phyloP scores from a whole-genome alignment of 1,140 invertebrate genomes.

The Agraylea sexmaculata region DNA sequence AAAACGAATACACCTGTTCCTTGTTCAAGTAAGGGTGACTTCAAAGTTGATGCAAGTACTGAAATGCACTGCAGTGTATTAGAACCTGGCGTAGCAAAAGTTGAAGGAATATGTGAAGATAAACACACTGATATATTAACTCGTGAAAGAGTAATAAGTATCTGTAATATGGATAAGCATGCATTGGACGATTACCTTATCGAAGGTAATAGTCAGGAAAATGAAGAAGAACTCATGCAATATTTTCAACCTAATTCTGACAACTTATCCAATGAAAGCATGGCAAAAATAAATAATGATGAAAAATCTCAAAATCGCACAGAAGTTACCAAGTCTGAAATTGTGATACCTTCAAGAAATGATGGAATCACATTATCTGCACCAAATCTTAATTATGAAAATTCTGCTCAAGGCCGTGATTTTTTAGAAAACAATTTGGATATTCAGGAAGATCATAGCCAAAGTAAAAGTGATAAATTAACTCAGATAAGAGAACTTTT shows the following conservation, averaged over 20 bases:
- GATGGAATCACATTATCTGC: too few relatives aligned
- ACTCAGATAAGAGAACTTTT: constrained; percentile 59
- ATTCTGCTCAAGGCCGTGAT: constrained; percentile 20
- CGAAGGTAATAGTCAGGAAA: constrained; percentile 64
- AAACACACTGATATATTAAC: constrained; percentile 38
- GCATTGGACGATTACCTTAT: constrained; percentile 66
- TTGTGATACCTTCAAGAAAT: too few relatives aligned
- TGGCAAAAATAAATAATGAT: background rate
- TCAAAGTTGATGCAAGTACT: too few relatives aligned
- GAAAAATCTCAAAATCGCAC: too few relatives aligned
- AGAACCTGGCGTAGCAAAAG: constrained; percentile 33
- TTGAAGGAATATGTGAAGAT: constrained; percentile 36
- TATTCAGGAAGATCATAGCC: constrained; percentile 34
- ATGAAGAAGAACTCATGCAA: constrained; percentile 65
- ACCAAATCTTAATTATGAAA: too few relatives aligned
- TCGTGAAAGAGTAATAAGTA: constrained; percentile 51
- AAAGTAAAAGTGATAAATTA: constrained; percentile 48
- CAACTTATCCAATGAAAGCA: constrained; percentile 18
- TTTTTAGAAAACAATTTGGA: constrained; percentile 37
- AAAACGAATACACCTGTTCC: too few relatives aligned
- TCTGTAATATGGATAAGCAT: constrained; percentile 63
- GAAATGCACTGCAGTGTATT: constrained; percentile 30
- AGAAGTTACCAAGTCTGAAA: too few relatives aligned
- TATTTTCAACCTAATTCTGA: constrained; percentile 56
- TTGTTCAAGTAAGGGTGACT: too few relatives aligned